Conservation (phyloP, 2,113 vertebrate genomes). For the Microcebus lehilahytsara region DNA sequence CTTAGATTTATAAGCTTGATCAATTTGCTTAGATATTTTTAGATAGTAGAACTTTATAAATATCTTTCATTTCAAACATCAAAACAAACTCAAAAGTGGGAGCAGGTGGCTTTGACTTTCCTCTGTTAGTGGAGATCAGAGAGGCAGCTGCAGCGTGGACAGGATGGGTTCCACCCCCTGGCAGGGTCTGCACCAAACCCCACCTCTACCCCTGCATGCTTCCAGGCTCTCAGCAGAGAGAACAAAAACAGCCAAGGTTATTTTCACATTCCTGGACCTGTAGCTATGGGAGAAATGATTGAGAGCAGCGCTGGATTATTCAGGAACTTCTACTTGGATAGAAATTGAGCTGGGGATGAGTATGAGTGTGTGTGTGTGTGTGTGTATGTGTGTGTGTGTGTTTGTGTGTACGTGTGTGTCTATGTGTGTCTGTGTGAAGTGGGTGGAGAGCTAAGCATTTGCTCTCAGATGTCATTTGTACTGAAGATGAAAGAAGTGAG, state of each 20-base stretch:
- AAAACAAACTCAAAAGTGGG: background rate
- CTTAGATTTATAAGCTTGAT: conserved; percentile 48
- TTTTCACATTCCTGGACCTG: background rate
- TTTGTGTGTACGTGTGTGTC: too few species aligned
- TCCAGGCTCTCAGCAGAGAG: background rate
- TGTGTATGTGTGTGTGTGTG: background rate
- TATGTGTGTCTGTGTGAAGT: background rate
- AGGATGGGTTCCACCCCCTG: background rate
- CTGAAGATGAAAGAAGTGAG: background rate
- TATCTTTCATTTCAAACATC: conserved; percentile 34
- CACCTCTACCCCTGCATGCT: background rate
- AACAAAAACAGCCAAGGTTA: background rate
- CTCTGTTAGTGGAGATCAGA: background rate
- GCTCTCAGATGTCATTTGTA: background rate
- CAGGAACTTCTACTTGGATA: background rate
- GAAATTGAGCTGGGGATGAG: background rate
- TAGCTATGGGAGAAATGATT: background rate
- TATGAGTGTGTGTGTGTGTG: too few species aligned
- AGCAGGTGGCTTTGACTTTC: background rate
- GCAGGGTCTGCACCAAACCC: background rate
- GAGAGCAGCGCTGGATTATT: background rate
- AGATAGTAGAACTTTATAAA: conserved; percentile 38
- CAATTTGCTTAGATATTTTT: conserved; percentile 64
- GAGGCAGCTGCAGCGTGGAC: background rate
- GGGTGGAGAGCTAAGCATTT: background rate